Evolutionary conservation across 1,140 invertebrate genomes (phyloP).

Genomic region (Drosophila kurseongensis): DNA sequence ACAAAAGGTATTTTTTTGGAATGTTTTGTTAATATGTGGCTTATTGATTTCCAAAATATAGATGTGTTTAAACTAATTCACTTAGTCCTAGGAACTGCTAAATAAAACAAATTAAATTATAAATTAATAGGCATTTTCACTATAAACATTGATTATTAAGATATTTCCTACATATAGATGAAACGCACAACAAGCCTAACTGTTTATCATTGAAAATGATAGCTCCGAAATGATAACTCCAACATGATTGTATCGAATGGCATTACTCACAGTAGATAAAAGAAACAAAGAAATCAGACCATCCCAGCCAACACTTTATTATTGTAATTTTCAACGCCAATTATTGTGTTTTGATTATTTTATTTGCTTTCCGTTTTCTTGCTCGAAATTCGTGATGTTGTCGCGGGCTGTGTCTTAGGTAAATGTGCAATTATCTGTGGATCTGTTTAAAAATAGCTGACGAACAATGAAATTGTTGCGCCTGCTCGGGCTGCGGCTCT

Average conservation of each 20-base stretch:
- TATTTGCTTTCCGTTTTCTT: background rate
- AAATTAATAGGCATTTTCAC: no score
- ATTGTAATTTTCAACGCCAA: conserved; percentile 36
- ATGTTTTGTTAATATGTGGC: no score
- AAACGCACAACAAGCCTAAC: no score
- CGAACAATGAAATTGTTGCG: conserved; percentile 63
- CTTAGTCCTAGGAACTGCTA: no score
- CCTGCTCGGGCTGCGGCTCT: conserved; percentile 19
- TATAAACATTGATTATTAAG: no score
- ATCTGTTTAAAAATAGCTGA: conserved; percentile 47
- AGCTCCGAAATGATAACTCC: conserved; percentile 3
- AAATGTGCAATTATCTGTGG: conserved; percentile 45
- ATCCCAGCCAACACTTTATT: conserved; percentile 19
- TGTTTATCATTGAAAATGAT: background rate
- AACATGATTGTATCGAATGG: no score
- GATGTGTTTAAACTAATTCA: no score
- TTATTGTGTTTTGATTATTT: conserved; percentile 36
- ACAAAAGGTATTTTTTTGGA: no score
- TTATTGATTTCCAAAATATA: no score
- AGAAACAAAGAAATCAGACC: conserved; percentile 22
- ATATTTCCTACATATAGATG: no score
- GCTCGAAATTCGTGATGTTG: conserved; percentile 32
- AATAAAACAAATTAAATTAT: no score
- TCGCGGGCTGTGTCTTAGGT: conserved; percentile 24
- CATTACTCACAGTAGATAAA: conserved; percentile 14